phyloP scores from a whole-genome alignment of 2,888 invertebrate genomes.

The Drosophila mimica region DNA sequence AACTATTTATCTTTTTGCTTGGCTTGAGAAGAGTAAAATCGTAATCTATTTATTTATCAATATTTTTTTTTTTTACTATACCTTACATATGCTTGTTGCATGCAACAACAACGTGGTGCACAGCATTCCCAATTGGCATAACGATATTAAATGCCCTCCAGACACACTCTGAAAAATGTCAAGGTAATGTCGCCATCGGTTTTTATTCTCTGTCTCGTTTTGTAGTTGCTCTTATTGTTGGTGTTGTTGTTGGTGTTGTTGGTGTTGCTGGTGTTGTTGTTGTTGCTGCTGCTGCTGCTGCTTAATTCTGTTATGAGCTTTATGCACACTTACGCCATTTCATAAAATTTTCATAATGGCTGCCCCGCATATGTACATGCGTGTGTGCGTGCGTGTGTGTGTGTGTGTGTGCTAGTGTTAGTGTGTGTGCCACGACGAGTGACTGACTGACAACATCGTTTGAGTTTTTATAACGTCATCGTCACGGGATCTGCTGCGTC shows the following conservation, averaged over 20 bases:
- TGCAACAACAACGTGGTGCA: background rate
- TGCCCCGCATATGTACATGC: constrained; percentile 18
- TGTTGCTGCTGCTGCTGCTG: constrained; percentile 38
- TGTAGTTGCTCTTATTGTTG: constrained; percentile 25
- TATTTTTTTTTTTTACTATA: background rate
- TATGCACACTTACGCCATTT: constrained; percentile 79
- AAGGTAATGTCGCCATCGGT: constrained; percentile 40
- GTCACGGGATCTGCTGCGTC: constrained; percentile 50
- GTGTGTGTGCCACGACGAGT: constrained; percentile 31
- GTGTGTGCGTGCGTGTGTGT: constrained; percentile 13
- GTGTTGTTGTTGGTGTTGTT: constrained; percentile 43
- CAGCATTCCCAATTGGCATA: background rate
- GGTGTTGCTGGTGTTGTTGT: constrained; percentile 34
- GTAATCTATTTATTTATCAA: background rate
- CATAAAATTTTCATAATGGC: constrained; percentile 79
- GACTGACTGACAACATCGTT: constrained; percentile 79
- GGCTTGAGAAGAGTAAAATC: background rate
- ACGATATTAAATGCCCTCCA: background rate
- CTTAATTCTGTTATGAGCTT: constrained; percentile 74
- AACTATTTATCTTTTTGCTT: background rate
- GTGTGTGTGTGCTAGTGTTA: background rate
- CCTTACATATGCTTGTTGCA: background rate
- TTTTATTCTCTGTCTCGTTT: constrained; percentile 5
- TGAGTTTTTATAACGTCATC: constrained; percentile 68
- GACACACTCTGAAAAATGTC: constrained; percentile 44